Percentiles rank a stretch among this genome's conserved stretches.
Conservation (phyloP, 2,888 invertebrate species). For the Zootermopsis nevadensis region DNA sequence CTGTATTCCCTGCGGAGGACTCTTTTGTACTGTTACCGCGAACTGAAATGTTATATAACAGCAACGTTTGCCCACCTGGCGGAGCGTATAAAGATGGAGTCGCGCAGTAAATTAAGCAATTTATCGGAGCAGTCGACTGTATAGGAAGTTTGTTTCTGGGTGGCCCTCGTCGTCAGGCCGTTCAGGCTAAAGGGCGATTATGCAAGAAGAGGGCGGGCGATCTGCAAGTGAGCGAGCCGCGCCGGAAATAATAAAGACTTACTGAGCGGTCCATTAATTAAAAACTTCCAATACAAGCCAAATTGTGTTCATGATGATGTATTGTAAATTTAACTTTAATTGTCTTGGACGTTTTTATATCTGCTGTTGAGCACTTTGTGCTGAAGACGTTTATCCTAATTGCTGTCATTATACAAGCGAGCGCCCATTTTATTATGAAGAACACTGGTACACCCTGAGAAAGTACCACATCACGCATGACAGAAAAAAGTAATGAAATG, state of each 20-base stretch:
- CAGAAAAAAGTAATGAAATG: too few relatives aligned
- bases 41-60: background rate
- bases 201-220: background rate
- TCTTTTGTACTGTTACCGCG: background rate
- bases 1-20: too few relatives aligned
- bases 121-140: slow-evolving; percentile 9
- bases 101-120: slow-evolving; percentile 15
- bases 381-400: slow-evolving; percentile 11
- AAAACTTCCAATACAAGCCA: slow-evolving; percentile 12
- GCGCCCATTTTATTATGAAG: background rate
- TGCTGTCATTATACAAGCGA: slow-evolving; percentile 4
- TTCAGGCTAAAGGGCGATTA: background rate
- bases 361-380: background rate
- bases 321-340: slow-evolving; percentile 37
- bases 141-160: slow-evolving; percentile 29
- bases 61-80: background rate
- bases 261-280: slow-evolving; percentile 13
- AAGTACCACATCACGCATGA: too few relatives aligned
- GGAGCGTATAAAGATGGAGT: background rate
- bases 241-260: slow-evolving; percentile 13
- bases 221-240: background rate
- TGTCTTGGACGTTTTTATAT: slow-evolving; percentile 20
- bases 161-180: background rate
- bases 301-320: slow-evolving; percentile 26
- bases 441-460: too few relatives aligned